Conservation (phyloP, 1,140 invertebrate species). For the Melanaphis sacchari region DNA sequence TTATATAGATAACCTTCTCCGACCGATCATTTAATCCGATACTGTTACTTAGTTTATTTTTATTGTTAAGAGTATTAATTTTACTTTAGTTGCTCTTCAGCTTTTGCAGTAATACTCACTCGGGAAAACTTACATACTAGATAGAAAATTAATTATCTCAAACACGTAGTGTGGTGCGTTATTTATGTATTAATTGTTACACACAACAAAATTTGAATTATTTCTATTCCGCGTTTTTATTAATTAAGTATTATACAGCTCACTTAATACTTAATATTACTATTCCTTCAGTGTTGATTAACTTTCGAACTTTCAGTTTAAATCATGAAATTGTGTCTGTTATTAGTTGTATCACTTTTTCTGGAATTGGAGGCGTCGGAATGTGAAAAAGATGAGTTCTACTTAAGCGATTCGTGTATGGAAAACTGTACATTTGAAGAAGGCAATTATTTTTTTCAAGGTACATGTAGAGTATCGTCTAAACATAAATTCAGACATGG, state of each 20-base stretch:
- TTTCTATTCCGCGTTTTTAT: not conserved
- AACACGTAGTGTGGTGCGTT: not conserved
- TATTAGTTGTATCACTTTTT: not conserved
- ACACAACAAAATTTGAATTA: not conserved
- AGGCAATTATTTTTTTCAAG: accelerated
- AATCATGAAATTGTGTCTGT: not conserved
- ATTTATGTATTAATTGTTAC: not conserved
- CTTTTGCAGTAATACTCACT: not conserved
- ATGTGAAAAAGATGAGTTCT: not conserved
- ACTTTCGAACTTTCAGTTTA: not conserved
- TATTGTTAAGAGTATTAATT: too few species aligned
- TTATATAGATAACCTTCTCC: not conserved
- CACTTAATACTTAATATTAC: not conserved
- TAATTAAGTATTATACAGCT: not conserved
- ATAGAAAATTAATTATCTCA: not conserved
- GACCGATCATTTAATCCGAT: not conserved
- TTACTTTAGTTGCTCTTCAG: not conserved
- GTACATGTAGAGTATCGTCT: not conserved
- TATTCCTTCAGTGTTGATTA: not conserved
- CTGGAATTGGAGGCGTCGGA: not conserved
- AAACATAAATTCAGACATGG: not conserved
- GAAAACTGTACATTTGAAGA: not conserved
- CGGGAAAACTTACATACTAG: not conserved
- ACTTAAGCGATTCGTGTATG: not conserved
- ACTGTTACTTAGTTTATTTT: not conserved